Percentiles rank a stretch among this genome's conserved stretches.
Conservation (phyloP, 1,140 invertebrate genomes). For the Drosophila burlai region DNA sequence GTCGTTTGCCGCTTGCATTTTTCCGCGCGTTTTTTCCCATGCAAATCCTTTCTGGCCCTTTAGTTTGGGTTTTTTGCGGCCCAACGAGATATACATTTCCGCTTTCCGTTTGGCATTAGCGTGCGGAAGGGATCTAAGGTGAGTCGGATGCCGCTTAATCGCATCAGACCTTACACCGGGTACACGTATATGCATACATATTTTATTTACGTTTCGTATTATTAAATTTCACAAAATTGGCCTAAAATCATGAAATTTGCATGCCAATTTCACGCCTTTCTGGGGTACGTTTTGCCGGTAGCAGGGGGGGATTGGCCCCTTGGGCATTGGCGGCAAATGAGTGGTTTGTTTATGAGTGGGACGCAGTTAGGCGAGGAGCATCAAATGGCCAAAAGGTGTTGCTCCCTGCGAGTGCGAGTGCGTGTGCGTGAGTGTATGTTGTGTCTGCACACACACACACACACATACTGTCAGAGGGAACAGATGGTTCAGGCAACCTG, state of each 20-base stretch:
- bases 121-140: slow-evolving; percentile 5
- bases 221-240: slow-evolving; percentile 49
- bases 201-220: slow-evolving; percentile 31
- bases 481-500: slow-evolving; percentile 70
- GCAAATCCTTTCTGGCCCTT: slow-evolving; percentile 33
- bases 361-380: slow-evolving; percentile 46
- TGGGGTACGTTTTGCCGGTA: too few relatives aligned
- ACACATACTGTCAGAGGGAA: slow-evolving; percentile 33
- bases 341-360: slow-evolving; percentile 72
- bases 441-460: too few relatives aligned
- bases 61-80: slow-evolving; percentile 53
- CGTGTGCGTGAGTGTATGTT: slow-evolving; percentile 11
- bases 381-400: slow-evolving; percentile 49
- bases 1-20: slow-evolving; percentile 63
- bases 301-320: slow-evolving; percentile 18
- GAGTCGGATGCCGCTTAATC: slow-evolving; percentile 6
- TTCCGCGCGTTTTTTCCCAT: slow-evolving; percentile 12
- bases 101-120: slow-evolving; percentile 64
- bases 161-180: background rate
- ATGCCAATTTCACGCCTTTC: slow-evolving; percentile 56
- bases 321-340: slow-evolving; percentile 74
- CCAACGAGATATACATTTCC: slow-evolving; percentile 65
- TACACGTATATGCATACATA: slow-evolving; percentile 2
- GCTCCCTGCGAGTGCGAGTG: slow-evolving; percentile 7
- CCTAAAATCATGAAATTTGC: slow-evolving; percentile 65